Percentiles rank a stretch among this genome's conserved stretches.
Evolutionary conservation across 2,113 vertebrate genomes (phyloP).

Genomic region (human (Homo sapiens)): DNA sequence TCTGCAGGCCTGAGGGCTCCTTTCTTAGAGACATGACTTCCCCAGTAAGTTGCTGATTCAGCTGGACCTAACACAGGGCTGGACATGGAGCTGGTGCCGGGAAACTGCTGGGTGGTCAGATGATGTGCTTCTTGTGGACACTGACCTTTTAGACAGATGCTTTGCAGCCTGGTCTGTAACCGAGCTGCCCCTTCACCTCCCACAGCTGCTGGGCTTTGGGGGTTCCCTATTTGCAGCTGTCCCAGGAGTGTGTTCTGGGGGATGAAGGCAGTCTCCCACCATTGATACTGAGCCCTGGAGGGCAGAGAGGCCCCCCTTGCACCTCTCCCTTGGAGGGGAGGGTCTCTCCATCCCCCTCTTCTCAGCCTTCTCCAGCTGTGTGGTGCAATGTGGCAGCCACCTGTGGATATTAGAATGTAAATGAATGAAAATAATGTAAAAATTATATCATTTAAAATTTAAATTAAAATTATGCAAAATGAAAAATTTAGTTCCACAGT

Average conservation of each 20-base stretch:
- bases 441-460: not conserved
- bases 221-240: not conserved
- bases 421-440: not conserved
- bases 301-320: not conserved
- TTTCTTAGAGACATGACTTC: not conserved
- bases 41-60: not conserved
- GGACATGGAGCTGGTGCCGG: not conserved
- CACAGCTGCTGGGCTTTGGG: not conserved
- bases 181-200: too few relatives aligned
- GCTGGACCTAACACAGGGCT: not conserved
- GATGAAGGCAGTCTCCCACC: not conserved
- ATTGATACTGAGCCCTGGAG: not conserved
- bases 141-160: too few relatives aligned
- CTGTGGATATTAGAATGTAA: not conserved
- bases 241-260: not conserved
- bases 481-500: not conserved
- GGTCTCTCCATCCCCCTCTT: not conserved
- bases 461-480: too few relatives aligned
- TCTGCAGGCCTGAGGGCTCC: not conserved
- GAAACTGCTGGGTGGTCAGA: too few relatives aligned
- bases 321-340: rapidly evolving
- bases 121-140: rapidly evolving
- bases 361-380: not conserved
- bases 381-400: not conserved
- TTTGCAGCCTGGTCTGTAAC: not conserved